Percentiles rank a stretch among this genome's conserved stretches.
Evolutionary conservation across 1,140 invertebrate species (phyloP).

Genomic region (Stegodyphus mimosarum): DNA sequence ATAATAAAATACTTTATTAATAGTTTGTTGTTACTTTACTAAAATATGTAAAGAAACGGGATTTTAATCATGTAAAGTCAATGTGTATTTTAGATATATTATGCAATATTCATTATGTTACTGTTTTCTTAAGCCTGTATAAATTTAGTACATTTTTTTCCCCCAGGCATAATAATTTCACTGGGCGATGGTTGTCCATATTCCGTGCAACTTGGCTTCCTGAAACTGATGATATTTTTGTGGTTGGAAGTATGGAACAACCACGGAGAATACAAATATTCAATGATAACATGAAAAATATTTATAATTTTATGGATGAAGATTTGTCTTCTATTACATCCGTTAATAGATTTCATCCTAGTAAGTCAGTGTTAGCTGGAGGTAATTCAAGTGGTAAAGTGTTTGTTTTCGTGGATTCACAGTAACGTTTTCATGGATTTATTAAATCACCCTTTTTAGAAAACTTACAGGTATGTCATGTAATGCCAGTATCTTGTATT

Average conservation of each 20-base stretch:
- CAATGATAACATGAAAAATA: constrained; percentile 60
- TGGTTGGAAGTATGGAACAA: constrained; percentile 65
- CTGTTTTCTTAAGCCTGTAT: too few species aligned
- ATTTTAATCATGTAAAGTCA: too few species aligned
- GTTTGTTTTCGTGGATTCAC: constrained; percentile 65
- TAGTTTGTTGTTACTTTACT: too few species aligned
- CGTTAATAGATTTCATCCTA: constrained; percentile 64
- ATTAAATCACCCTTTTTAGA: too few species aligned
- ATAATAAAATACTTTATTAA: too few species aligned
- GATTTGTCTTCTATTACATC: constrained; percentile 64
- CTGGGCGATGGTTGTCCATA: constrained; percentile 66
- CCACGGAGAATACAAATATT: constrained; percentile 66
- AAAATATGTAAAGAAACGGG: too few species aligned
- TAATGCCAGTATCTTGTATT: too few species aligned
- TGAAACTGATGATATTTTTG: constrained; percentile 65
- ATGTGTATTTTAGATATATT: too few species aligned
- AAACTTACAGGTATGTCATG: too few species aligned
- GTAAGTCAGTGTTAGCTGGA: constrained; percentile 64
- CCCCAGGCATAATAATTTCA: constrained; percentile 66
- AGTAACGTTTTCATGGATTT: too few species aligned
- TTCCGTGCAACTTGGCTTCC: constrained; percentile 67
- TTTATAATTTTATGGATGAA: constrained; percentile 63
- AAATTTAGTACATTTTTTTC: not conserved
- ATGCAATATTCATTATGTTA: too few species aligned
- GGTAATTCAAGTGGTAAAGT: constrained; percentile 66